These are phyloP conservation scores for Oreotragus oreotragus DNA, from an alignment of 2,113 vertebrate genomes.

Conservation along the genomic window DNA sequence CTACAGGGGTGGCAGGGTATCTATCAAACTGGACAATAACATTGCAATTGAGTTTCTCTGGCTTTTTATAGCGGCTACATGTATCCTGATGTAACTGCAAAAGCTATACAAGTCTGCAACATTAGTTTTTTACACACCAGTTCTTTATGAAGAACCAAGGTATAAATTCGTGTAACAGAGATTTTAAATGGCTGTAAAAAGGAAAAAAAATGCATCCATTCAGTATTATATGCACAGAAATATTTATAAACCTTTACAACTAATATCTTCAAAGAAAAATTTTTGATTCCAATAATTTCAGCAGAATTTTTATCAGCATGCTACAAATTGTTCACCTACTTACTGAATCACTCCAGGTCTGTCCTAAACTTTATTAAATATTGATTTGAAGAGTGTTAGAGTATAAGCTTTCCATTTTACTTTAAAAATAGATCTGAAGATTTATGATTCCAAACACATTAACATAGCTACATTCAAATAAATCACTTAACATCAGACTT, in stretches of 20 bases:
- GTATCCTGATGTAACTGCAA: slow-evolving; percentile 90
- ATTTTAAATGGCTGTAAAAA: slow-evolving; percentile 69
- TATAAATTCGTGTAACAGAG: slow-evolving; percentile 76
- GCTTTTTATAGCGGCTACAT: slow-evolving; percentile 96
- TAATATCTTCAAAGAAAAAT: slow-evolving; percentile 48
- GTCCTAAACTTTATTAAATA: slow-evolving; percentile 47
- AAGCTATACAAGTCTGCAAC: slow-evolving; percentile 84
- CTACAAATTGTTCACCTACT: slow-evolving; percentile 59
- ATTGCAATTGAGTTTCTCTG: slow-evolving; percentile 99
- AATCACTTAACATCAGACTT: background rate
- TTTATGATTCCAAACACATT: slow-evolving; percentile 9
- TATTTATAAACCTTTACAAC: slow-evolving; percentile 54
- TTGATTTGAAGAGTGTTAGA: background rate
- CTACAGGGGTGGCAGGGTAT: slow-evolving; percentile 99
- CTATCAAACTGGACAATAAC: slow-evolving; percentile 99
- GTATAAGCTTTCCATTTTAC: background rate
- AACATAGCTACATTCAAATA: slow-evolving; percentile 1
- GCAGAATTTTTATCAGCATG: slow-evolving; percentile 52
- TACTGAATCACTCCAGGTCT: slow-evolving; percentile 46
- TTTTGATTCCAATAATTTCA: slow-evolving; percentile 31
- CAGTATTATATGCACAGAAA: slow-evolving; percentile 75
- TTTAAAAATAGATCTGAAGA: background rate
- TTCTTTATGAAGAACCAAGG: slow-evolving; percentile 78
- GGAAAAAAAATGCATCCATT: slow-evolving; percentile 77
- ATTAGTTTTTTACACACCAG: slow-evolving; percentile 77